These are phyloP conservation scores for Chrysomallon squamiferum DNA, from an alignment of 1,140 invertebrate species.

Conservation along the genomic window DNA sequence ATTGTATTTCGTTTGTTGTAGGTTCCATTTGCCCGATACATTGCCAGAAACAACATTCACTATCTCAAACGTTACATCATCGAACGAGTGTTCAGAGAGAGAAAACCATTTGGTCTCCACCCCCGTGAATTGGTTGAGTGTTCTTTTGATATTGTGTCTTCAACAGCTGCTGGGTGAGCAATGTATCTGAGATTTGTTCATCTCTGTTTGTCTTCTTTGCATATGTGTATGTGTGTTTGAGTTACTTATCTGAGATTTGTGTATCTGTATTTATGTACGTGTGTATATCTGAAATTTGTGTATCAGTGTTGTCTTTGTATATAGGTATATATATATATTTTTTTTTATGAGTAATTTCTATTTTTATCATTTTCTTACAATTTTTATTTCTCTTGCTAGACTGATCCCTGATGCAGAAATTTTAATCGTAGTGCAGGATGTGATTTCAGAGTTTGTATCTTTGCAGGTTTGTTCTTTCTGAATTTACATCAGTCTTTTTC, in stretches of 20 bases:
- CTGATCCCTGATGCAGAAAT: conserved; percentile 86
- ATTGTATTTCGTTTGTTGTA: conserved; percentile 22
- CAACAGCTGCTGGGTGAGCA: conserved; percentile 53
- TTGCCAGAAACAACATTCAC: conserved; percentile 81
- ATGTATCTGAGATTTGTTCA: neutral
- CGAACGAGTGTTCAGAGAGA: conserved; percentile 85
- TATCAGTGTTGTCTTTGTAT: too few species aligned
- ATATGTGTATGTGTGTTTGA: neutral
- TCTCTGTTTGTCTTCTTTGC: conserved; percentile 3
- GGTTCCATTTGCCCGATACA: conserved; percentile 80
- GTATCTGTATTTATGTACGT: too few species aligned
- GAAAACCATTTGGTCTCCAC: conserved; percentile 82
- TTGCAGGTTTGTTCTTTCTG: conserved; percentile 64
- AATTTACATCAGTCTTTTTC: too few species aligned
- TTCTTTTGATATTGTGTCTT: conserved; percentile 90
- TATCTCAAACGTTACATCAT: conserved; percentile 83
- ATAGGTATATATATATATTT: too few species aligned
- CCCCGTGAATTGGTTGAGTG: conserved; percentile 89
- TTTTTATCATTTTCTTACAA: too few species aligned
- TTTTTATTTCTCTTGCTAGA: conserved; percentile 57
- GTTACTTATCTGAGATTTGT: neutral
- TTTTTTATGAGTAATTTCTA: too few species aligned
- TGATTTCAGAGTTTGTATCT: conserved; percentile 75
- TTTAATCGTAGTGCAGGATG: conserved; percentile 78
- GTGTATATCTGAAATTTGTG: too few species aligned